Evolutionary conservation across 2,113 vertebrate species (phyloP).

Genomic region (Epinephelus fuscoguttatus): DNA sequence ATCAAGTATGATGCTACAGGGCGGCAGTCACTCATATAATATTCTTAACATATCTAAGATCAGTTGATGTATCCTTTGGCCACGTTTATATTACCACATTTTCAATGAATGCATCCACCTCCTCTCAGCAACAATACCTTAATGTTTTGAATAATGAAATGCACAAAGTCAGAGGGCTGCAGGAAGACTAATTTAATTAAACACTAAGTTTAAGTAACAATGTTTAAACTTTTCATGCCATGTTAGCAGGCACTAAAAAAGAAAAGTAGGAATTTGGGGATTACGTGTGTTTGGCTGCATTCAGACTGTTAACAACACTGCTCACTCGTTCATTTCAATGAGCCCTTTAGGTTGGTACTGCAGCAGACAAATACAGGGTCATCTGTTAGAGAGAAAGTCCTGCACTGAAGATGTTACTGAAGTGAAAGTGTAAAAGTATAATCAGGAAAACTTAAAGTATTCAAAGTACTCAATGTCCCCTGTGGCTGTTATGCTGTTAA

Average conservation of each 20-base stretch:
- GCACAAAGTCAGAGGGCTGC: not conserved
- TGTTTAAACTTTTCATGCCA: not conserved
- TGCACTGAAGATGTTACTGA: too few species aligned
- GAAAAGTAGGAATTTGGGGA: not conserved
- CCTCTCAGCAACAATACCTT: slow-evolving; percentile 11
- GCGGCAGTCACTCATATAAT: not conserved
- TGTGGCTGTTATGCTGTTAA: too few species aligned
- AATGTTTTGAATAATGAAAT: slow-evolving; percentile 49
- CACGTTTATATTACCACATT: slow-evolving; percentile 35
- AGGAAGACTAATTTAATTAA: slow-evolving; percentile 15
- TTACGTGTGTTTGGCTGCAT: not conserved
- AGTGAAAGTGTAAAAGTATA: too few species aligned
- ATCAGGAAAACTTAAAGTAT: not conserved
- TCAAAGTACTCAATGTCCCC: too few species aligned
- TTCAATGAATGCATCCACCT: slow-evolving; percentile 32
- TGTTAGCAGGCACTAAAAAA: slow-evolving; percentile 6
- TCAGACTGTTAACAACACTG: not conserved
- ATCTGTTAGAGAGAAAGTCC: too few species aligned
- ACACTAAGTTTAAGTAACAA: not conserved
- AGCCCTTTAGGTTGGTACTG: not conserved
- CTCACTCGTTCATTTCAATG: not conserved
- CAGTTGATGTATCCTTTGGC: not conserved
- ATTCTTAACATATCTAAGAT: not conserved
- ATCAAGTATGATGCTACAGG: not conserved
- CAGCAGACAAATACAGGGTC: too few species aligned